These are phyloP conservation scores for Archips xylosteana DNA, from an alignment of 2,888 invertebrate genomes.

Conservation along the genomic window DNA sequence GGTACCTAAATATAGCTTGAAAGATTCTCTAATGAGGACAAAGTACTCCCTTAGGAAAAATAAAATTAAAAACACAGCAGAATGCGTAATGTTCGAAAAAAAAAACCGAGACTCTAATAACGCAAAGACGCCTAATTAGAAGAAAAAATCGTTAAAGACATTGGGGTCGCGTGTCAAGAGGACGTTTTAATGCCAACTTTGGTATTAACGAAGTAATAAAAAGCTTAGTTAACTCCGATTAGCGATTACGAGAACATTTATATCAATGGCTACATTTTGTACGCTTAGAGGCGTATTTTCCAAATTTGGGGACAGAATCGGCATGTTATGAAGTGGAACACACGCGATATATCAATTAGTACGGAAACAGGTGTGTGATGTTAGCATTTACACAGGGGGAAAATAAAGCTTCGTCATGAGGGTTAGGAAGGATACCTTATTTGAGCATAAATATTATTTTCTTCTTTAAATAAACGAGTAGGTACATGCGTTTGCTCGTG, in stretches of 20 bases:
- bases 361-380: slow-evolving; percentile 28
- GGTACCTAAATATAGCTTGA: not conserved
- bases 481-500: not conserved
- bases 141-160: slow-evolving; percentile 37
- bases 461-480: slow-evolving; percentile 12
- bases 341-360: slow-evolving; percentile 37
- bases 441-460: slow-evolving; percentile 21
- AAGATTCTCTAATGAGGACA: not conserved
- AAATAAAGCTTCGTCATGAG: slow-evolving; percentile 28
- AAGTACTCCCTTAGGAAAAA: not conserved
- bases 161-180: slow-evolving; percentile 31
- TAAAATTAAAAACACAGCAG: slow-evolving; percentile 6
- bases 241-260: slow-evolving; percentile 36
- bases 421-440: slow-evolving; percentile 14
- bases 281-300: slow-evolving; percentile 10
- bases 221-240: slow-evolving; percentile 38
- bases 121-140: slow-evolving; percentile 30
- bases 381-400: slow-evolving; percentile 13
- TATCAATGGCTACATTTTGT: slow-evolving; percentile 31
- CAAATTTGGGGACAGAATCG: slow-evolving; percentile 20
- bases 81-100: slow-evolving; percentile 8
- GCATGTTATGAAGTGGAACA: slow-evolving; percentile 12
- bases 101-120: slow-evolving; percentile 21
- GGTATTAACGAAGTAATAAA: slow-evolving; percentile 37
- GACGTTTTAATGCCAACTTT: slow-evolving; percentile 34